Base-by-base conservation (phyloP, 2,888 invertebrate species). In the Yponomeuta cagnagella region DNA sequence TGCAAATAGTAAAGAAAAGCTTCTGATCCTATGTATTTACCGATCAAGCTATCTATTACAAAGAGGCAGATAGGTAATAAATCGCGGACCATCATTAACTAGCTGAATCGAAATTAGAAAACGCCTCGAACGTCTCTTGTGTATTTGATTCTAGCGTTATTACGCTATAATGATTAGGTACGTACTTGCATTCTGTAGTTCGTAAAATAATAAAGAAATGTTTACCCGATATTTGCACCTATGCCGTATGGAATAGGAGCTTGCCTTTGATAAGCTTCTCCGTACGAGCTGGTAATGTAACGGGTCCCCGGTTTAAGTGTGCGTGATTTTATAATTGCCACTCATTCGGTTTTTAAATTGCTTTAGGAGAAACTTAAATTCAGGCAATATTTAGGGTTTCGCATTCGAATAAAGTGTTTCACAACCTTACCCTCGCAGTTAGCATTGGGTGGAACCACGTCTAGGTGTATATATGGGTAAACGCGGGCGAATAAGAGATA, bases 161-260 rank as follows among this genome's bases (percentile, higher is more conserved):
- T 77, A 78, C 77, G 75, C 78, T 75, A 74, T 75, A 73, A 74
- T 75, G 68, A 68, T 68, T 68, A 52, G 15, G 52, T 58, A 58
- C 52, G 52, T 58, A 58, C 23, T 74, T 15, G 8, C 15, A 58
- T 15, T 15, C 52, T 58, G 52, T 52, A 52, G 10, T 15, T 58
- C 3, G 52, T 58, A 58, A 58, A 58, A 58, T 58, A 58, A 58
- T 58, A 58, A 43, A 43, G 43, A 43, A 43, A 8, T 43, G 43
- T 43, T 58, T 58, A 8, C 15, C 4, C 15, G 15, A 58, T 5
- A 12, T 58, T 58, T 15, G 52, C 3, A 15, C 52, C 15, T 58
- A 58, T 15, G 12, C 52, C 52, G 52, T 15, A 15, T 5, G 15
- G 4, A 58, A 15, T 58, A 58, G 15, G 52, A 52, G 12, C 52